Conservation (phyloP, 2,888 invertebrate genomes). For the Plagodis dolabraria region DNA sequence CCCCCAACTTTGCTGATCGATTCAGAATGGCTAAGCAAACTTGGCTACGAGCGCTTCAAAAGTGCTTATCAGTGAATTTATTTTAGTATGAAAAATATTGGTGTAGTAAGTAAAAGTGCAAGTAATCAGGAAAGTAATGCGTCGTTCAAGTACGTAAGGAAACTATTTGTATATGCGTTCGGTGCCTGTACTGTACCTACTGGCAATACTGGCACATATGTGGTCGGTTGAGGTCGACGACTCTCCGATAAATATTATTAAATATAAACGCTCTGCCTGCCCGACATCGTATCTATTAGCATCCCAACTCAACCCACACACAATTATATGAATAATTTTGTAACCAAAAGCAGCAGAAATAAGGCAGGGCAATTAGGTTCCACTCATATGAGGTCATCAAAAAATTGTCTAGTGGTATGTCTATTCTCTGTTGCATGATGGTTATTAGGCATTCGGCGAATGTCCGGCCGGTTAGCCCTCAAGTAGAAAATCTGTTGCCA, state of each 20-base stretch:
- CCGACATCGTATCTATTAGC: conserved; percentile 44
- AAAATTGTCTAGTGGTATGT: conserved; percentile 1
- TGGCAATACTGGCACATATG: conserved; percentile 49
- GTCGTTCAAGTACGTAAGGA: conserved; percentile 2
- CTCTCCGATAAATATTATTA: conserved; percentile 72
- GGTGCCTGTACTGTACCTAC: conserved; percentile 45
- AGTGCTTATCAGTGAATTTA: no score
- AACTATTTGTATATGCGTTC: background rate
- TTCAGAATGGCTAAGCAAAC: no score
- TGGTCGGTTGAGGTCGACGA: conserved; percentile 64
- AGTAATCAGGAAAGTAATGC: conserved; percentile 19
- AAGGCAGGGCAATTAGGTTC: conserved; percentile 26
- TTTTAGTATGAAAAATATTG: background rate
- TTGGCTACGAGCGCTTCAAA: no score
- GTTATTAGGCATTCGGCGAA: no score
- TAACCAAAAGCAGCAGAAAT: conserved; percentile 30
- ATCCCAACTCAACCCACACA: conserved; percentile 42
- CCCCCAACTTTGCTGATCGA: no score
- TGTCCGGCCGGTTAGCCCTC: no score
- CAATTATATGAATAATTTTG: conserved; percentile 31
- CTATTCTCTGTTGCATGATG: no score
- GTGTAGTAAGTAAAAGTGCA: conserved; percentile 5
- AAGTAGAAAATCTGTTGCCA: no score
- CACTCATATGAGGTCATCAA: conserved; percentile 23
- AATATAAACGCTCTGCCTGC: conserved; percentile 49